A percentile compares a stretch with the other conserved stretches of the same genome.
phyloP scores from a whole-genome alignment of 2,113 vertebrate genomes.

The Coregonus clupeaformis region DNA sequence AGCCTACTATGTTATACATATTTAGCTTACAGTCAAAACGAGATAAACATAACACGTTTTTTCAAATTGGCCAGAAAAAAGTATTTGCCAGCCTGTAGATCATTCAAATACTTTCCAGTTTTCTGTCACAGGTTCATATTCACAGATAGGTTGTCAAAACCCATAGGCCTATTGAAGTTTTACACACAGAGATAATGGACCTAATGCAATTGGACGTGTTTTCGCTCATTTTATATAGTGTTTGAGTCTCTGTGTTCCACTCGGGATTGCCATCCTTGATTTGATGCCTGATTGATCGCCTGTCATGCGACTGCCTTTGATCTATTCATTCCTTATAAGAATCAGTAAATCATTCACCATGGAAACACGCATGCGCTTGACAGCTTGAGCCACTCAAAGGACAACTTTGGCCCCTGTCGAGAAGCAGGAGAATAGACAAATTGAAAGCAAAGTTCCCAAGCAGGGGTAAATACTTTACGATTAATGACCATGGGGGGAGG shows the following conservation, averaged over 20 bases:
- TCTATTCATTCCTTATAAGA: constrained; percentile 81
- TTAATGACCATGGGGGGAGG: constrained; percentile 54
- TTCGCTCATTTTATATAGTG: neutral
- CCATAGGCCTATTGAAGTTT: neutral
- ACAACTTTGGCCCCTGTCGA: constrained; percentile 63
- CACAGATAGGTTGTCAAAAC: neutral
- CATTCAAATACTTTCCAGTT: neutral
- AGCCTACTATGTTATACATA: neutral
- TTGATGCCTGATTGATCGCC: constrained; percentile 83
- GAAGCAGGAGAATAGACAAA: constrained; percentile 64
- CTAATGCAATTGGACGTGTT: neutral
- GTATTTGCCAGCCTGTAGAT: neutral
- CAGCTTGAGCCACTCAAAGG: constrained; percentile 59
- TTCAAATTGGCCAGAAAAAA: too few relatives aligned
- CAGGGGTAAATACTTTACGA: constrained; percentile 66
- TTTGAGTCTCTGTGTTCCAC: constrained; percentile 58
- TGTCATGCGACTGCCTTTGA: constrained; percentile 80
- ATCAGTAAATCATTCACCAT: constrained; percentile 79
- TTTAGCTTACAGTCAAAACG: neutral
- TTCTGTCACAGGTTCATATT: neutral
- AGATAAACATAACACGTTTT: too few relatives aligned
- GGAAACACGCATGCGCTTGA: constrained; percentile 72
- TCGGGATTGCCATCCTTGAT: constrained; percentile 77
- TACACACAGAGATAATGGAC: too few relatives aligned
- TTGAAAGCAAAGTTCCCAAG: constrained; percentile 70